These are phyloP conservation scores for Spea multiplicata DNA, from an alignment of 2,113 vertebrate genomes.

Conservation along the genomic window DNA sequence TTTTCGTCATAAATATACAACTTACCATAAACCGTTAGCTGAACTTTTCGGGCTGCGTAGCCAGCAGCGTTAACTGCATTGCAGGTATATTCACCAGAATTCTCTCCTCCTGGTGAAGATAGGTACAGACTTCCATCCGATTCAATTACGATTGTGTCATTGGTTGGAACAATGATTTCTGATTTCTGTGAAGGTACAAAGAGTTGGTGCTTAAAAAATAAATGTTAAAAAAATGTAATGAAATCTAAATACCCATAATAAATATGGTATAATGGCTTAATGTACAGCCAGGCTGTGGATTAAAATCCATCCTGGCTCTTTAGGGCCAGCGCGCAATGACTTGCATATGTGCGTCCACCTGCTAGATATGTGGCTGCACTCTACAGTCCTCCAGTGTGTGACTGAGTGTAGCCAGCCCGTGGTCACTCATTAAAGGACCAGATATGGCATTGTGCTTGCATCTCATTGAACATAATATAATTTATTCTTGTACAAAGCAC, in stretches of 20 bases:
- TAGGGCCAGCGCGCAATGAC: too few species aligned
- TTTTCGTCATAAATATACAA: background rate
- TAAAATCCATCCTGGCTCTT: too few species aligned
- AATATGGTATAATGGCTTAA: too few species aligned
- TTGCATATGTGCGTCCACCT: too few species aligned
- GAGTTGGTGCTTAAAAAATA: background rate
- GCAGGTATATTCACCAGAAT: constrained; percentile 89
- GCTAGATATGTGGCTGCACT: too few species aligned
- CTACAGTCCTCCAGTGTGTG: too few species aligned
- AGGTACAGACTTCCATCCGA: constrained; percentile 81
- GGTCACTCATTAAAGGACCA: too few species aligned
- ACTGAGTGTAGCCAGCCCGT: too few species aligned
- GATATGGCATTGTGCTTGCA: too few species aligned
- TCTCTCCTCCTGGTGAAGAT: constrained; percentile 75
- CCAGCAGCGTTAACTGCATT: constrained; percentile 88
- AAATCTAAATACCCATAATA: background rate
- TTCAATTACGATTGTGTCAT: constrained; percentile 69
- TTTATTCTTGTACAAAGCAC: too few species aligned
- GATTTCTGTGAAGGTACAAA: constrained; percentile 70
- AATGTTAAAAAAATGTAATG: background rate
- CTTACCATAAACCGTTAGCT: constrained; percentile 93
- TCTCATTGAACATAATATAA: too few species aligned
- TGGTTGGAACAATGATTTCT: constrained; percentile 70
- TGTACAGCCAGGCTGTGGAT: too few species aligned
- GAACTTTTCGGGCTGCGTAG: constrained; percentile 83